Evolutionary conservation across 2,797 vertebrate genomes (phyloP), one percentile per base, ranked within the genome.

Genomic region (Centropyge bicolor): DNA sequence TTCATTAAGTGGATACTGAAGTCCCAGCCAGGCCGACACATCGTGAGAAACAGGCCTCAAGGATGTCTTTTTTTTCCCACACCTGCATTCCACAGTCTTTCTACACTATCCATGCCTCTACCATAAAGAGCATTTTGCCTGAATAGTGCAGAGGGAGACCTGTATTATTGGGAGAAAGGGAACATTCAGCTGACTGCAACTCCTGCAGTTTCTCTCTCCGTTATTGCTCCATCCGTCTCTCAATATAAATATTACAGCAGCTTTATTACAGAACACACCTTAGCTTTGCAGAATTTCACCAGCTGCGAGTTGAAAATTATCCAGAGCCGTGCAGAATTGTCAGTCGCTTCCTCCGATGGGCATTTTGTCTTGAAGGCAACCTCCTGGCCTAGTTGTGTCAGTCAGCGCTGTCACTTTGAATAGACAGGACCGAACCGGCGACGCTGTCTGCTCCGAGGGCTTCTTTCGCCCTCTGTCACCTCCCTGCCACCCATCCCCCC

Each of bases 371-470:
- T 73, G 52, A 80, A 87, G 89, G 89, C 84, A 87, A 75, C 87
- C 83, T 88, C 78, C 70, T 90, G 90, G 85, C 91, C 93, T 71
- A 81, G 90, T 93, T 94, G 76, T 92, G 92, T 93, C 91, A 89
- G 70, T 90, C 91, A 78, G 56, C 16, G 62, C 72, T 76, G 89
- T 92, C 88, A 88, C 79, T 79, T 87, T 78, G 79, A 90, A 82
- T 80, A 75, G 84, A 87, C 85, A 49, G 78, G 72, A 81, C 74
- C 55, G 69, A 75, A 77, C 72, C 64, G 74, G 84, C 59, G 54
- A 54, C 73, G 78, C 70, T 83, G 84, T 84, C 75, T 70, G 71
- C 89, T 86, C 70, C 22, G 46, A 73, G 82, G 84, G 68, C 77
- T 80, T 76, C 73, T 74, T 78, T 81, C 82, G 61, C 82, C 86